Conservation (phyloP, 2,797 vertebrate species). For the Phataginus tricuspis region DNA sequence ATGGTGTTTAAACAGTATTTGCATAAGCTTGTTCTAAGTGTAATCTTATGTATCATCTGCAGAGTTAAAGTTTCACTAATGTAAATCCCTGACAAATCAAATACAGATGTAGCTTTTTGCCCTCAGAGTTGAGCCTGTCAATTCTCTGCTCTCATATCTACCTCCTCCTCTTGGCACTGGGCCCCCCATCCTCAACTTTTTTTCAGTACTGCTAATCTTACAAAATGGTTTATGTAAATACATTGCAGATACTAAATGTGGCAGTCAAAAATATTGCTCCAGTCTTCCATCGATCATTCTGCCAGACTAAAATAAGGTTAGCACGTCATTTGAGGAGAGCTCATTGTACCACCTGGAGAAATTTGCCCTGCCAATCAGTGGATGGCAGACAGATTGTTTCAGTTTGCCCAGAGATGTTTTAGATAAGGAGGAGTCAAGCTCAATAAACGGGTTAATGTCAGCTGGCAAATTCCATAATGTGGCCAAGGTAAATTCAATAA, state of each 20-base stretch:
- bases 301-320: constrained; percentile 65
- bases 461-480: constrained; percentile 81
- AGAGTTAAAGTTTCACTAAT: constrained; percentile 88
- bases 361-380: constrained; percentile 82
- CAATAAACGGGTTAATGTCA: constrained; percentile 83
- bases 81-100: constrained; percentile 89
- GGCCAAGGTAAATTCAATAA: constrained; percentile 84
- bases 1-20: constrained; percentile 85
- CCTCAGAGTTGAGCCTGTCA: constrained; percentile 82
- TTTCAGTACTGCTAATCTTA: constrained; percentile 74
- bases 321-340: constrained; percentile 71
- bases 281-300: constrained; percentile 70
- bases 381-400: constrained; percentile 84
- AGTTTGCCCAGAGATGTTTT: constrained; percentile 81
- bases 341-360: constrained; percentile 84
- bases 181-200: constrained; percentile 8
- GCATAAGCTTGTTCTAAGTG: constrained; percentile 86
- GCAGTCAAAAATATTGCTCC: constrained; percentile 54
- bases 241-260: constrained; percentile 70
- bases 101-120: constrained; percentile 86
- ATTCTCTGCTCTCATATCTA: constrained; percentile 80
- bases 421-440: constrained; percentile 83
- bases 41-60: constrained; percentile 88
- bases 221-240: constrained; percentile 79
- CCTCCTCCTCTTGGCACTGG: constrained; percentile 29